Base-by-base conservation (phyloP, 1,140 invertebrate species). In the Penaeus chinensis region DNA sequence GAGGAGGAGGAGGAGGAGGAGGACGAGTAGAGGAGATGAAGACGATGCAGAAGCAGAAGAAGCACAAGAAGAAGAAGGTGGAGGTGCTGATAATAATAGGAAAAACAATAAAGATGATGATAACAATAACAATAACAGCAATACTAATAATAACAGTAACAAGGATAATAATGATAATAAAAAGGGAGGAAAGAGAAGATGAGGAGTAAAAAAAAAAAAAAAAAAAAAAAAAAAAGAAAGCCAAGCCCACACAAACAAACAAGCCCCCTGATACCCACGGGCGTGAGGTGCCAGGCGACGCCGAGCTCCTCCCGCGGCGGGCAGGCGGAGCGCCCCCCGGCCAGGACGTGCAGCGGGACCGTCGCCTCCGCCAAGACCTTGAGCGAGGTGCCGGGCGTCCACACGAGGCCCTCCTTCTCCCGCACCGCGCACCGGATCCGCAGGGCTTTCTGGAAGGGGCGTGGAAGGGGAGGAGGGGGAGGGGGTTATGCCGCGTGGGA, bases 391-490 rank as follows among this genome's bases (percentile, higher is more conserved):
- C 24, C 76, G 0, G 84, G 74, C 13, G 42, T 78, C 84, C 84
- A 85, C 74, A 78, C 74, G 37, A 85, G 7, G 20, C 76, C 84
- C 62, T 85, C 18, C 37, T 79, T 27, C 42, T 85, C 84, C 62
- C 11, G 22, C 37, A 79, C 76, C 74, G 19, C 60, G 62, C 84
- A 85, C 74, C 11, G 63, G n/a, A 85, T 37, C 8, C 19, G 10
- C 24, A 85, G 37, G 16, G 61, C 3, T 61, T 79, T 27, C 84
- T 85, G 76, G 2, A 77, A 63, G 13, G 13, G 27, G 63, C 22
- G 1, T 19, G 0, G 1, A 27, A 13, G 2, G 54, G 5, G 42
- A 8, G 18, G 3, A 4, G 11, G 13, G 37, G 22, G 0, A 47
- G 13, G 13, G 74, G 32, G 1, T 37, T 10, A 78, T 42, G 60